Evolutionary conservation across 1,140 invertebrate genomes (phyloP).

Genomic region (Drosophila yakuba): DNA sequence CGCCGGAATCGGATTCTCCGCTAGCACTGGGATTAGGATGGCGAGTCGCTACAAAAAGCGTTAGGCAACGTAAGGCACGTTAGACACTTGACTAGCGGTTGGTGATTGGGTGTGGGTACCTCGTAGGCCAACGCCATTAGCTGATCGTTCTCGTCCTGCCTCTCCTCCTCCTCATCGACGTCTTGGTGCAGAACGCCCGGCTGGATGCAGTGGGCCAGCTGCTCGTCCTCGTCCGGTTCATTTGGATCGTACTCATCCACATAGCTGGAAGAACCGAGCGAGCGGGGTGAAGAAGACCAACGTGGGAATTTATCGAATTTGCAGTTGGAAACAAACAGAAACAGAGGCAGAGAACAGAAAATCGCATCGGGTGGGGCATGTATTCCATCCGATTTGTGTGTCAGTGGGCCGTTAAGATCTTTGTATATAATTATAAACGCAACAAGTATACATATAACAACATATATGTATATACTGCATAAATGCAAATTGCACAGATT

Average conservation of each 20-base stretch:
- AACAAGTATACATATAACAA: slow-evolving; percentile 25
- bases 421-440: slow-evolving; percentile 43
- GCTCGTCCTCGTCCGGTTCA: slow-evolving; percentile 72
- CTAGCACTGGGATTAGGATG: slow-evolving; percentile 48
- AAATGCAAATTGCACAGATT: slow-evolving; percentile 33
- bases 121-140: slow-evolving; percentile 75
- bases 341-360: not conserved
- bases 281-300: slow-evolving; percentile 5
- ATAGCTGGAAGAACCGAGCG: slow-evolving; percentile 73
- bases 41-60: slow-evolving; percentile 55
- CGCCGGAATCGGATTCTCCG: slow-evolving; percentile 33
- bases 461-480: not conserved
- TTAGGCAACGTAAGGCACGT: slow-evolving; percentile 53
- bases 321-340: slow-evolving; percentile 58
- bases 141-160: slow-evolving; percentile 65
- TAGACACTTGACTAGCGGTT: slow-evolving; percentile 23
- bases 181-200: slow-evolving; percentile 76
- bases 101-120: slow-evolving; percentile 49
- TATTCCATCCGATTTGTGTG: slow-evolving; percentile 44
- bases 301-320: slow-evolving; percentile 35
- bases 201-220: slow-evolving; percentile 78
- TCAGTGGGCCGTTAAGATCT: slow-evolving; percentile 64
- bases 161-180: slow-evolving; percentile 59
- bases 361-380: slow-evolving; percentile 43
- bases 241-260: slow-evolving; percentile 74